Conservation (phyloP, 2,797 vertebrate species). For the Halcyon leucocephala region DNA sequence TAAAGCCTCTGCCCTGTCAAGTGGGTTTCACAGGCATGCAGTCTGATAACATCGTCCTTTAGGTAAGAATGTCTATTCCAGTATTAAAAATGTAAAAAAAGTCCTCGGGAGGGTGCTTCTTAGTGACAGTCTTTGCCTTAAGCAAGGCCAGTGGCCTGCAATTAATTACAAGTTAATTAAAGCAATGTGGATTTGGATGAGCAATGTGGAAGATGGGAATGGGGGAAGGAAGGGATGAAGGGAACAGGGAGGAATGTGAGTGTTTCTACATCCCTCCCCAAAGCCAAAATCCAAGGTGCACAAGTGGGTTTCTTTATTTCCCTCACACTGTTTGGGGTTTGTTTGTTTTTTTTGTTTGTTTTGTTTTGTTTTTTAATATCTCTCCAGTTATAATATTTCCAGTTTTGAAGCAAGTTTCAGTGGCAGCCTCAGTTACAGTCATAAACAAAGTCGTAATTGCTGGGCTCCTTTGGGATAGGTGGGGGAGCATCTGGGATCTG, state of each 20-base stretch:
- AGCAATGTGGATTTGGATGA: constrained; percentile 63
- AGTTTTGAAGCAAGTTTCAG: constrained; percentile 82
- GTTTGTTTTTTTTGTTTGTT: not conserved
- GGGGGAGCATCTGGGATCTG: constrained; percentile 98
- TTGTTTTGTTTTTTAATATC: constrained; percentile 10
- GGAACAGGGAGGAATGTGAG: constrained; percentile 6
- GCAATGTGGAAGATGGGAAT: constrained; percentile 30
- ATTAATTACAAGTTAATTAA: constrained; percentile 53
- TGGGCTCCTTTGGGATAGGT: constrained; percentile 99
- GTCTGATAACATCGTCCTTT: not conserved
- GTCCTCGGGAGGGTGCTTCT: constrained; percentile 11
- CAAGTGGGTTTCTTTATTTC: constrained; percentile 16
- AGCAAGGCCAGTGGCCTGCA: not conserved
- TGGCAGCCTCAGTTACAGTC: constrained; percentile 94
- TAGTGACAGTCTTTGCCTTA: constrained; percentile 43
- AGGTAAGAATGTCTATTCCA: constrained; percentile 42
- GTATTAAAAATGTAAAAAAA: constrained; percentile 70
- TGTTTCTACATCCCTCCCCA: constrained; percentile 15
- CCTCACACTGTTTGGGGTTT: not conserved
- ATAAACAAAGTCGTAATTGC: constrained; percentile 99
- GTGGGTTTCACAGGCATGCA: constrained; percentile 57
- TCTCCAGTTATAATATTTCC: constrained; percentile 81
- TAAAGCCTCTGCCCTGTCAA: constrained; percentile 59
- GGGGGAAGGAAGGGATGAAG: constrained; percentile 7
- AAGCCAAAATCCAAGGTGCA: constrained; percentile 60